These are phyloP conservation scores for Eubasilissa regina DNA, from an alignment of 1,140 invertebrate species.

Conservation along the genomic window DNA sequence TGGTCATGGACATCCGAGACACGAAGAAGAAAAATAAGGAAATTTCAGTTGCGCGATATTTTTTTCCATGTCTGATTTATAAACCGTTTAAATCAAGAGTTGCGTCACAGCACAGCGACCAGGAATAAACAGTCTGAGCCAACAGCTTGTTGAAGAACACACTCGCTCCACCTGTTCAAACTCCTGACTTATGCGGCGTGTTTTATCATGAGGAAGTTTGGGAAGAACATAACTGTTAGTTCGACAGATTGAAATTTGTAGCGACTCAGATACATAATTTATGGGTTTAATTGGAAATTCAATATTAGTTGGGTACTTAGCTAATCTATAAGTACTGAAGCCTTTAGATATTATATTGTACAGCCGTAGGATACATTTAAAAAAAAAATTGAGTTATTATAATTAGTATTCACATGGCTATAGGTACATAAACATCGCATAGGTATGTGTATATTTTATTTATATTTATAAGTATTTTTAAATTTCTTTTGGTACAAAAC, in stretches of 20 bases:
- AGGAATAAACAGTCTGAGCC: no score
- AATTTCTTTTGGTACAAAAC: no score
- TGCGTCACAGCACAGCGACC: not conserved
- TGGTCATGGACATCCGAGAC: no score
- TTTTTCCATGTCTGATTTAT: not conserved
- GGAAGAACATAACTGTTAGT: not conserved
- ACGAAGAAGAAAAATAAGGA: no score
- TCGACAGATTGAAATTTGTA: constrained; percentile 4
- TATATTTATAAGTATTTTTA: no score
- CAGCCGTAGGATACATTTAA: not conserved
- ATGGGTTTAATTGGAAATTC: not conserved
- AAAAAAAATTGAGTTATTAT: no score
- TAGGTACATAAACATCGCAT: no score
- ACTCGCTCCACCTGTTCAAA: not conserved
- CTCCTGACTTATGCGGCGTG: not conserved
- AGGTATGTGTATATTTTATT: no score
- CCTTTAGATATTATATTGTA: not conserved
- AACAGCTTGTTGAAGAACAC: not conserved
- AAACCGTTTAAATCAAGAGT: constrained; percentile 31
- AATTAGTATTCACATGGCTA: no score
- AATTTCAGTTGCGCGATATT: no score
- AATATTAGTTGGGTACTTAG: no score
- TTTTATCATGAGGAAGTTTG: constrained; percentile 27
- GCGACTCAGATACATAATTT: constrained; percentile 8
- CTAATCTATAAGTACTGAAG: not conserved